Conservation (phyloP, 2,888 invertebrate genomes). For the Physocephala rufipes region DNA sequence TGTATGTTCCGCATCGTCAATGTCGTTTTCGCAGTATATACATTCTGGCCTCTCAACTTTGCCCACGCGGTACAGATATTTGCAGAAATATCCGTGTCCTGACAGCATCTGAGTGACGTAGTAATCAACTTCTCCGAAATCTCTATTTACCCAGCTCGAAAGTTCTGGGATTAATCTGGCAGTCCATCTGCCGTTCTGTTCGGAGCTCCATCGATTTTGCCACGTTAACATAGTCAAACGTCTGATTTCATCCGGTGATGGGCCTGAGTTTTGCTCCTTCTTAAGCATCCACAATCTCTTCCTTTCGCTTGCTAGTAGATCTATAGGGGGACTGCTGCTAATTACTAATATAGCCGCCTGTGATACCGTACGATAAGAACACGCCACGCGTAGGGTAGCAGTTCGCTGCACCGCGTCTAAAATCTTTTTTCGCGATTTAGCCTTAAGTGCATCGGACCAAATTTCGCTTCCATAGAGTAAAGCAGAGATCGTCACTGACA, state of each 20-base stretch:
- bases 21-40: conserved; percentile 11
- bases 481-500: too few relatives aligned
- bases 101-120: too few relatives aligned
- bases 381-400: conserved; percentile 16
- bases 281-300: background rate
- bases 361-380: conserved; percentile 23
- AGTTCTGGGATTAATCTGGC: conserved; percentile 5
- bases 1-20: conserved; percentile 23
- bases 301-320: background rate
- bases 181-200: conserved; percentile 14
- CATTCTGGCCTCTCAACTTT: conserved; percentile 12
- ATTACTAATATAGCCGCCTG: conserved; percentile 11
- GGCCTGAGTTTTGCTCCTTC: background rate
- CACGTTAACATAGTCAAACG: background rate
- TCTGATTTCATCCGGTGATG: background rate
- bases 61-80: conserved; percentile 8
- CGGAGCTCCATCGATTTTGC: conserved; percentile 27
- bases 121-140: too few relatives aligned
- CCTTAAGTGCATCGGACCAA: too few relatives aligned
- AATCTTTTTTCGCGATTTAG: background rate
- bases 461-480: too few relatives aligned
- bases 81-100: conserved; percentile 23
- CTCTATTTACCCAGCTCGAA: too few relatives aligned
- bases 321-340: background rate
- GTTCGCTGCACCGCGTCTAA: conserved; percentile 13